These are phyloP conservation scores for Onchidella celtica DNA, from an alignment of 2,888 invertebrate genomes.

Conservation along the genomic window DNA sequence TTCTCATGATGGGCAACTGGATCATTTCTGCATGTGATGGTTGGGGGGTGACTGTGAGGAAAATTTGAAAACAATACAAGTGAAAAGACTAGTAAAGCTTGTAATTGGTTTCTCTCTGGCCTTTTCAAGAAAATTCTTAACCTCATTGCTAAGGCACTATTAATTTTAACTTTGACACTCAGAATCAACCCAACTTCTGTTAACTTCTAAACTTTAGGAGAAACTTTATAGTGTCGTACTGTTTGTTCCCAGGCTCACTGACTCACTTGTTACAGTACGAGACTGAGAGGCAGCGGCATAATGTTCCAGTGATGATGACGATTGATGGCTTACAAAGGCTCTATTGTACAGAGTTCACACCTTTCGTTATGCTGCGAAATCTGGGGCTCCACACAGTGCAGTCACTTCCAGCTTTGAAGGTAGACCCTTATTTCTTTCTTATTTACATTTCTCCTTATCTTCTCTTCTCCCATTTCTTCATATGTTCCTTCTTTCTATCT, in stretches of 20 bases:
- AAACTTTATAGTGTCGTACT: too few relatives aligned
- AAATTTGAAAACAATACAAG: too few relatives aligned
- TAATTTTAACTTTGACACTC: too few relatives aligned
- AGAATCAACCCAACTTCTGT: too few relatives aligned
- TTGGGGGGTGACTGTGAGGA: too few relatives aligned
- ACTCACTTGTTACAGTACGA: slow-evolving; percentile 91
- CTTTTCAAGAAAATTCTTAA: too few relatives aligned
- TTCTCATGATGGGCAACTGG: background rate
- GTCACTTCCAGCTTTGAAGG: slow-evolving; percentile 70
- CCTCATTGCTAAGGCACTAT: too few relatives aligned
- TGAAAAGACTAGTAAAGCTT: too few relatives aligned
- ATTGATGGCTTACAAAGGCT: slow-evolving; percentile 93
- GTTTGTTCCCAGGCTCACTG: slow-evolving; percentile 83
- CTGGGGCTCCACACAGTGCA: slow-evolving; percentile 86
- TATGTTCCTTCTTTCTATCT: background rate
- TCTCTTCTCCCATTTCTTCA: background rate
- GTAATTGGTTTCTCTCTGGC: too few relatives aligned
- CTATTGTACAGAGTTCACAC: slow-evolving; percentile 85
- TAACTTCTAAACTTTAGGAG: too few relatives aligned
- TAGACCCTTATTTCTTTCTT: slow-evolving; percentile 39
- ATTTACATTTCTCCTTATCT: too few relatives aligned
- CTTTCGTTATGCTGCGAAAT: slow-evolving; percentile 89
- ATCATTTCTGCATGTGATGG: too few relatives aligned
- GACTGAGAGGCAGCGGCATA: slow-evolving; percentile 89
- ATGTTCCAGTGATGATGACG: slow-evolving; percentile 92